phyloP scores from a whole-genome alignment of 2,888 invertebrate species.

The Omphaloscelis lunosa region DNA sequence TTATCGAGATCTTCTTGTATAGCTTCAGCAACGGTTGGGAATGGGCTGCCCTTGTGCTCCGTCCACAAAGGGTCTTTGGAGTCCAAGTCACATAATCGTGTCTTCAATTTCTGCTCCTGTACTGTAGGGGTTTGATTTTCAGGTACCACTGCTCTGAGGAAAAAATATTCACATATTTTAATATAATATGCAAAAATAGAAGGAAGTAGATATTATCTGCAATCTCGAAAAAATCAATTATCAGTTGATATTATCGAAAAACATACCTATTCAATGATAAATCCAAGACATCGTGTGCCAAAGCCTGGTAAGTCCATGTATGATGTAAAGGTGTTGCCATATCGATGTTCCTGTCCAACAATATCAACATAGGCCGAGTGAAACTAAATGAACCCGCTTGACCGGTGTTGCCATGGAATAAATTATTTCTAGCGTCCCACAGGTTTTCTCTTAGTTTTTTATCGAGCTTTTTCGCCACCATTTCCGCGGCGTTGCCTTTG shows the following conservation, averaged over 20 bases:
- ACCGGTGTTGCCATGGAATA: conserved; percentile 96
- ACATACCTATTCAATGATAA: conserved; percentile 95
- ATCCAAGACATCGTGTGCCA: conserved; percentile 98
- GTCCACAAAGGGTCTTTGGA: conserved; percentile 97
- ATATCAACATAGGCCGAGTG: conserved; percentile 97
- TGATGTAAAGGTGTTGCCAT: conserved; percentile 99
- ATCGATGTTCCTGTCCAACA: conserved; percentile 98
- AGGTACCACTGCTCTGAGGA: conserved; percentile 84
- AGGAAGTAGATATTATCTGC: background rate
- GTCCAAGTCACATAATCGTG: conserved; percentile 97
- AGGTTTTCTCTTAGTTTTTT: conserved; percentile 99
- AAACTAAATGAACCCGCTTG: conserved; percentile 95
- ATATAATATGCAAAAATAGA: background rate
- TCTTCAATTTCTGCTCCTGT: conserved; percentile 94
- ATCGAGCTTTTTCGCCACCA: conserved; percentile 99
- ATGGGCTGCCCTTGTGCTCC: conserved; percentile 97
- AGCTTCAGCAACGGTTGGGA: conserved; percentile 98
- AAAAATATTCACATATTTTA: conserved; percentile 41
- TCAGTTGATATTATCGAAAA: conserved; percentile 13
- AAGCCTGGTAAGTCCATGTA: conserved; percentile 99
- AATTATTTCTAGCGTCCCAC: conserved; percentile 98
- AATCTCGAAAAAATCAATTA: background rate
- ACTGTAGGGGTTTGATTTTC: conserved; percentile 82
- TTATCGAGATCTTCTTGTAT: conserved; percentile 99
- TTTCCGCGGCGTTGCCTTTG: conserved; percentile 99